Evolutionary conservation across 2,888 invertebrate genomes (phyloP), one percentile per base, ranked within the genome.

Genomic region (Brachyopa scutellaris): DNA sequence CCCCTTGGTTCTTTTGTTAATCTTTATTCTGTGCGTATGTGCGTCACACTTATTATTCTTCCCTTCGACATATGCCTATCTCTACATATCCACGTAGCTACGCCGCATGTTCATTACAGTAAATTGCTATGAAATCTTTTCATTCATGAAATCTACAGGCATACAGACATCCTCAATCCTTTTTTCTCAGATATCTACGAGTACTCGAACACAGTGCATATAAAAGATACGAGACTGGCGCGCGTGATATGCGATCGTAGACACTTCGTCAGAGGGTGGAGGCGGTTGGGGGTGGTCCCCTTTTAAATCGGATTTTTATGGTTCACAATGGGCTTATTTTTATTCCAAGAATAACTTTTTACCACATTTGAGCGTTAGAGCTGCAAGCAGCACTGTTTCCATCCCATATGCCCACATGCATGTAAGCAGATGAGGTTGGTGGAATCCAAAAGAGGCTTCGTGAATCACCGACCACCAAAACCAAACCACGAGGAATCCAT

Each of bases 321-420:
- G 45, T 21, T 64, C 23, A 76, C 61, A 57, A 77, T 61, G 59
- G 59, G n/a, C 26, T 51, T 33, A 26, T 69, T 73, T 19, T 51
- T 33, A 26, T 69, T 73, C 67, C 67, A 67, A 79, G 78, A 79
- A 73, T 73, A 79, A 73, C 67, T 69, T 62, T n/a, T 67, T 62
- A 67, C 67, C 66, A 21, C 67, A 73, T 67, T 66, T 61, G 33
- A 59, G 23, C 9, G 59, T 49, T 61, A 73, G 73, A 64, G 59
- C 38, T 49, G 36, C 49, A 45, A 13, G 7, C 29, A 36, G 13
- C 31, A 26, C 31, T 1, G 15, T 2, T 4, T 5, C 3, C 26
- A 26, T 26, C 23, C 36, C 15, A 55, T 53, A 55, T n/a, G 29
- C 55, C 57, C 38, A 21, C 49, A 51, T n/a, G n/a, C n/a, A n/a